Conservation (phyloP, 2,888 invertebrate species). For the Thera obeliscata region DNA sequence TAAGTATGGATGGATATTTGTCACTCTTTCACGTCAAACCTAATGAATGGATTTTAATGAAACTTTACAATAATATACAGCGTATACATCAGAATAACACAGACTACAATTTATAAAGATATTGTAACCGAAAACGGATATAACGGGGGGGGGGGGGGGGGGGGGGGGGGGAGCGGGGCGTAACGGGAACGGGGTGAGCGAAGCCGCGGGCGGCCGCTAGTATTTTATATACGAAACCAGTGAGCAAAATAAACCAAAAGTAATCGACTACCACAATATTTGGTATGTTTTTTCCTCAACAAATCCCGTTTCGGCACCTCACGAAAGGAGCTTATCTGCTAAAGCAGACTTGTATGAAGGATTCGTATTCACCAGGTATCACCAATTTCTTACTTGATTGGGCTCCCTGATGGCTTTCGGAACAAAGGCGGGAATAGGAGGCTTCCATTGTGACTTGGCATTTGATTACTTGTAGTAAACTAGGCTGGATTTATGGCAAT, state of each 20-base stretch:
- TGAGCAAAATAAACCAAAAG: constrained; percentile 14
- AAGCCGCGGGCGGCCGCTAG: no score
- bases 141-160: no score
- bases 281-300: constrained; percentile 10
- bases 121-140: no score
- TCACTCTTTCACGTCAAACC: no score
- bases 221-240: background rate
- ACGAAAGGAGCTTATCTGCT: constrained; percentile 70
- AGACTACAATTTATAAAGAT: no score
- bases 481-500: constrained; percentile 12
- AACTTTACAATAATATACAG: no score
- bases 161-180: no score
- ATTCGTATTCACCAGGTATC: constrained; percentile 62
- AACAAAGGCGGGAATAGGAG: constrained; percentile 66
- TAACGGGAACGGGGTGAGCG: no score
- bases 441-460: constrained; percentile 19
- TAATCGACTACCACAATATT: constrained; percentile 8
- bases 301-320: constrained; percentile 57
- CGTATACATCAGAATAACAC: no score
- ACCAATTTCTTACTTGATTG: constrained; percentile 83
- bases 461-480: constrained; percentile 29
- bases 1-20: no score
- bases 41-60: no score
- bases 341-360: constrained; percentile 60
- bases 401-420: constrained; percentile 75